Conservation (phyloP, 2,797 vertebrate species). For the Falco berigora region DNA sequence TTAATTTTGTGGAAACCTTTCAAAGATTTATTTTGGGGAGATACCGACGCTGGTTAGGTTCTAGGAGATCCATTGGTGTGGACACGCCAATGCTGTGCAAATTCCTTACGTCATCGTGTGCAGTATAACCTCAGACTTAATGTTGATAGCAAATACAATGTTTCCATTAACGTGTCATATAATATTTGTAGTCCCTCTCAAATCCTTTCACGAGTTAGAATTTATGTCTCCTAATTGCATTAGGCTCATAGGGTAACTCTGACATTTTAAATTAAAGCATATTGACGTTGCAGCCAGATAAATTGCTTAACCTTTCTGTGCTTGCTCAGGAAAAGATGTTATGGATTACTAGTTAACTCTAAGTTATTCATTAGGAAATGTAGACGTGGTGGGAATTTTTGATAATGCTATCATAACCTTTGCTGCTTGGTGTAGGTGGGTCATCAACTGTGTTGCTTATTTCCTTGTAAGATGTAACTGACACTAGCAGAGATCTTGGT, state of each 20-base stretch:
- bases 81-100: neutral
- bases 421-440: neutral
- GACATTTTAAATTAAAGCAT: neutral
- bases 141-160: neutral
- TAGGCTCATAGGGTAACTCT: neutral
- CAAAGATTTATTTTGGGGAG: neutral
- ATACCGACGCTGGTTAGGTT: accelerated
- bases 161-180: constrained; percentile 26
- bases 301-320: constrained; percentile 31
- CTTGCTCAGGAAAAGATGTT: constrained; percentile 18
- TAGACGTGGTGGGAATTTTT: neutral
- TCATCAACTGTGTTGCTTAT: neutral
- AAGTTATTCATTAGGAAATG: constrained; percentile 47
- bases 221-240: constrained; percentile 28
- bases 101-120: neutral
- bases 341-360: constrained; percentile 49
- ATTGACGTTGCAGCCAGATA: neutral
- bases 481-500: neutral
- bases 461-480: neutral
- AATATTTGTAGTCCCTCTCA: neutral
- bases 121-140: neutral
- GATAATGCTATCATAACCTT: neutral
- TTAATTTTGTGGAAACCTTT: neutral
- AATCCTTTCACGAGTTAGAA: neutral
- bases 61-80: neutral